Evolutionary conservation across 1,140 invertebrate genomes (phyloP).

Genomic region (Hylaeus anthracinus): DNA sequence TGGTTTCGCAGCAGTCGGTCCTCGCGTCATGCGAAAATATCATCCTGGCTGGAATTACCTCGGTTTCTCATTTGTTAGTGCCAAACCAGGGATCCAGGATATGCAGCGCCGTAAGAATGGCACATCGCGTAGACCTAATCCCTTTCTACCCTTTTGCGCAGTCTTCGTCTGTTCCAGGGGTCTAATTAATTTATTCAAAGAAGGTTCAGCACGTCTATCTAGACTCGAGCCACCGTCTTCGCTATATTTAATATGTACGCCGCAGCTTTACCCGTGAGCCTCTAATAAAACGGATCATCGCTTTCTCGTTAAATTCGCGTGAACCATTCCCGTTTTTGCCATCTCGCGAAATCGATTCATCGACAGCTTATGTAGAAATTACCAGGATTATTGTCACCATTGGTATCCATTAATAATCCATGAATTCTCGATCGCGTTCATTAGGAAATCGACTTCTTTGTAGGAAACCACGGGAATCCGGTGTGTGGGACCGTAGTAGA

Average conservation of each 20-base stretch:
- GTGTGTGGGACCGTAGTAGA: neutral
- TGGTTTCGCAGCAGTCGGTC: neutral
- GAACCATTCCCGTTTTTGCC: too few species aligned
- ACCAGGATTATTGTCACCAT: neutral
- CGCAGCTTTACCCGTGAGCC: neutral
- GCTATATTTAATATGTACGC: neutral
- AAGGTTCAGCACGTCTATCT: conserved; percentile 27
- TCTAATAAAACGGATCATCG: neutral
- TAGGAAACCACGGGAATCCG: conserved; percentile 1
- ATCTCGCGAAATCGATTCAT: too few species aligned
- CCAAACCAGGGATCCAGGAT: conserved; percentile 7
- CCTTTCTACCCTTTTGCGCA: conserved; percentile 4
- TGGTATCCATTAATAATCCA: neutral
- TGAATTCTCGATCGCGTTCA: neutral
- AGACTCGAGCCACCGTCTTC: neutral
- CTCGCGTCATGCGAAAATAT: neutral
- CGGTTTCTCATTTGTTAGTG: conserved; percentile 33
- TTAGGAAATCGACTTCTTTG: neutral
- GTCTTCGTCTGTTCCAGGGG: neutral
- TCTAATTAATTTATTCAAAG: conserved; percentile 56
- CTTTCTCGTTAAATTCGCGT: neutral
- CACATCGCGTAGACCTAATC: conserved; percentile 43
- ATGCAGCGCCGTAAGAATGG: neutral
- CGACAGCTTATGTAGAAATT: too few species aligned
- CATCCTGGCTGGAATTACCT: conserved; percentile 18